A percentile compares a stretch with the other conserved stretches of the same genome.
Evolutionary conservation across 2,797 vertebrate species (phyloP).

Genomic region (Lagocephalus sceleratus): DNA sequence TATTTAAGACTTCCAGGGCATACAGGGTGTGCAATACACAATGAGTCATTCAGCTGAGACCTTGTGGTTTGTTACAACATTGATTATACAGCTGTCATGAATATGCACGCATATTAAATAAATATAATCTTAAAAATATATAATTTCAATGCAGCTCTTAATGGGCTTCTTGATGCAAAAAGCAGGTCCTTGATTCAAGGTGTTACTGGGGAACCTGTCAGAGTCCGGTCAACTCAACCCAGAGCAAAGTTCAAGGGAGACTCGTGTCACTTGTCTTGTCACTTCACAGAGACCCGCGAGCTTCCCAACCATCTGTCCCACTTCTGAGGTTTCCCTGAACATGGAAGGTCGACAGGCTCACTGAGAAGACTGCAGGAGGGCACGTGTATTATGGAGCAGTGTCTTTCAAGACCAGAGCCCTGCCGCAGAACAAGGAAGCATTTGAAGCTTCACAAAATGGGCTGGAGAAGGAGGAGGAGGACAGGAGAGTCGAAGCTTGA

Average conservation of each 20-base stretch:
- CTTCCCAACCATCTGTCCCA: conserved; percentile 43
- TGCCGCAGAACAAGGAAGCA: conserved; percentile 22
- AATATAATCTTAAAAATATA: no score
- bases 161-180: neutral
- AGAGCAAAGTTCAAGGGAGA: conserved; percentile 18
- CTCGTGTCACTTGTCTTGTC: conserved; percentile 23
- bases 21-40: no score
- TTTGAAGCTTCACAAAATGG: conserved; percentile 21
- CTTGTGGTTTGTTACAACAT: no score
- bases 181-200: conserved; percentile 35
- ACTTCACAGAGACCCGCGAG: conserved; percentile 21
- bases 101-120: neutral
- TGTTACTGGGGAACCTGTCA: conserved; percentile 41
- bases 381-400: conserved; percentile 26
- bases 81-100: neutral
- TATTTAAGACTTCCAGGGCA: no score
- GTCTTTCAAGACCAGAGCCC: conserved; percentile 34
- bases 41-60: no score
- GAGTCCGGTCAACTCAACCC: conserved; percentile 7
- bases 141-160: neutral
- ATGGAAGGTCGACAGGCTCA: conserved; percentile 2
- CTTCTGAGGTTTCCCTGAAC: conserved; percentile 32
- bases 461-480: conserved; percentile 4
- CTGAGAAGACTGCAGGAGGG: conserved; percentile 10
- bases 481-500: neutral